Percentiles rank a stretch among this genome's conserved stretches.
These are phyloP conservation scores for Biston stratarius DNA, from an alignment of 2,888 invertebrate species.

Conservation along the genomic window DNA sequence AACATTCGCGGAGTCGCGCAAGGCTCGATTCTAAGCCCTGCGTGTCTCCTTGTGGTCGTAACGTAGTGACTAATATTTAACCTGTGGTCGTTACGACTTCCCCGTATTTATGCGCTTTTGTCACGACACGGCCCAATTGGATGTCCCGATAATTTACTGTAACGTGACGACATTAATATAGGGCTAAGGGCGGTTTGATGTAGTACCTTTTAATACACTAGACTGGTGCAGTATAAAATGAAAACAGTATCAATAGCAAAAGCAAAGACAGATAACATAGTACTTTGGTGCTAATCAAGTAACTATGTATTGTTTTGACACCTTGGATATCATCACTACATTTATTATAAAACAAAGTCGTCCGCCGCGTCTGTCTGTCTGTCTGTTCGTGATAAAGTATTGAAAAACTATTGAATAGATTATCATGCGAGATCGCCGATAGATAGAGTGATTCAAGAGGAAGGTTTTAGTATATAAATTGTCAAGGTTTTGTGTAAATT, in stretches of 20 bases:
- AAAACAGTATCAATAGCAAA: constrained; percentile 2
- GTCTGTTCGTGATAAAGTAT: too few species aligned
- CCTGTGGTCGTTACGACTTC: constrained; percentile 54
- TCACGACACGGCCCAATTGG: constrained; percentile 82
- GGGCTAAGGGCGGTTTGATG: constrained; percentile 62
- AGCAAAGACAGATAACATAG: too few species aligned
- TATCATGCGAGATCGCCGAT: too few species aligned
- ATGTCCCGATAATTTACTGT: constrained; percentile 80
- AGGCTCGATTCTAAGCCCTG: constrained; percentile 66
- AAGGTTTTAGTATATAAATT: too few species aligned
- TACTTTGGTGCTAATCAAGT: too few species aligned
- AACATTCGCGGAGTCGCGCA: constrained; percentile 58
- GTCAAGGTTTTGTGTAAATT: too few species aligned
- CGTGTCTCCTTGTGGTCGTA: constrained; percentile 71
- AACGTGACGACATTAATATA: constrained; percentile 76
- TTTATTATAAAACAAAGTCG: too few species aligned
- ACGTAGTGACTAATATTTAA: constrained; percentile 31
- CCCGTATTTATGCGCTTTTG: constrained; percentile 78
- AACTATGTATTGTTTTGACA: too few species aligned
- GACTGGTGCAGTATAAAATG: constrained; percentile 8
- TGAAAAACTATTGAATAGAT: too few species aligned
- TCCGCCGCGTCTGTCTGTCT: too few species aligned
- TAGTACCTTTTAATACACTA: constrained; percentile 66
- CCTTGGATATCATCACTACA: too few species aligned
- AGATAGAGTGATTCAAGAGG: too few species aligned